phyloP scores from a whole-genome alignment of 1,140 invertebrate genomes.

The Piezodorus guildinii region DNA sequence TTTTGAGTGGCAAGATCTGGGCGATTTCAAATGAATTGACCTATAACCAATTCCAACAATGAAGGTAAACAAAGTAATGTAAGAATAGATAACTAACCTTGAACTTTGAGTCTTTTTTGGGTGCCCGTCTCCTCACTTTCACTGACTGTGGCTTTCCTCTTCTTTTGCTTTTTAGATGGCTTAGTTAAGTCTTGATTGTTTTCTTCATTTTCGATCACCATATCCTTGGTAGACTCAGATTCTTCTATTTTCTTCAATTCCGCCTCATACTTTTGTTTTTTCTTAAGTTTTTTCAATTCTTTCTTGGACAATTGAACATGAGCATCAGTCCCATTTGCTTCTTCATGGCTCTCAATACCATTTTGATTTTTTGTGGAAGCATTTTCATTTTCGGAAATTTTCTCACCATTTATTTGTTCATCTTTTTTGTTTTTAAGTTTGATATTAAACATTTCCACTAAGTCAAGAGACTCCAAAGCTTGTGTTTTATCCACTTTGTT shows the following conservation, averaged over 20 bases:
- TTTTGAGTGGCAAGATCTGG: too few relatives aligned
- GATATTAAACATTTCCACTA: too few relatives aligned
- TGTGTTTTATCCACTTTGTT: background rate
- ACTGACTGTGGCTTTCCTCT: background rate
- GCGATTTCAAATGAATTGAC: too few relatives aligned
- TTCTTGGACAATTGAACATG: slow-evolving; percentile 14
- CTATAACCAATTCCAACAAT: too few relatives aligned
- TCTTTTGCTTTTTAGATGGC: slow-evolving; percentile 12
- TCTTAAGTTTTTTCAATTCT: slow-evolving; percentile 17
- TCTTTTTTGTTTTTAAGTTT: too few relatives aligned
- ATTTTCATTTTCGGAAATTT: background rate
- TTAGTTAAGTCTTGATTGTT: background rate
- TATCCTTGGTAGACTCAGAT: background rate
- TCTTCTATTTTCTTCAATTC: slow-evolving; percentile 9
- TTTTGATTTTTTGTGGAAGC: background rate
- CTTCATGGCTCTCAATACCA: background rate
- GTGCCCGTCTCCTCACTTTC: background rate
- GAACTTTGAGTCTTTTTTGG: background rate
- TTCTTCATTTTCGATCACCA: background rate
- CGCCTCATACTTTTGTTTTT: slow-evolving; percentile 13
- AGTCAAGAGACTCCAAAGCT: background rate
- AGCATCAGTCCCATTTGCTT: background rate
- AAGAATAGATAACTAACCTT: background rate
- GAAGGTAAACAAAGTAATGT: background rate
- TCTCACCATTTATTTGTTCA: background rate